phyloP scores from a whole-genome alignment of 1,140 invertebrate species.

The Nebria ingens region DNA sequence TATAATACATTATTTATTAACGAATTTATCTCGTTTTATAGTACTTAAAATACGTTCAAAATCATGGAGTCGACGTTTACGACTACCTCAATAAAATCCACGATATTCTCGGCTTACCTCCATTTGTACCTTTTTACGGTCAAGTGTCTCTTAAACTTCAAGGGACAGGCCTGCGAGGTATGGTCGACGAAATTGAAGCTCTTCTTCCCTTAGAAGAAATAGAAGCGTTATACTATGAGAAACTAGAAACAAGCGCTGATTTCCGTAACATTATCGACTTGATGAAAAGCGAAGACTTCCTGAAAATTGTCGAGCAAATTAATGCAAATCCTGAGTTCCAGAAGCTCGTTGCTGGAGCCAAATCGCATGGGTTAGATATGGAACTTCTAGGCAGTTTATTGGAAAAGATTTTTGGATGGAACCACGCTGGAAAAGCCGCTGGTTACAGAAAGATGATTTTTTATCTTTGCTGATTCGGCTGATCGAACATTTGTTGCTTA shows the following conservation, averaged over 20 bases:
- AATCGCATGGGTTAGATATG: neutral
- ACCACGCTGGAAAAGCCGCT: too few species aligned
- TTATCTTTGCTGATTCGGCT: too few species aligned
- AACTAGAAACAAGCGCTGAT: neutral
- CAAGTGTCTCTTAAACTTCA: neutral
- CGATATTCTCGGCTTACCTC: neutral
- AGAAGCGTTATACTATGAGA: neutral
- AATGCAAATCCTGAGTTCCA: neutral
- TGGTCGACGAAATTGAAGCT: neutral
- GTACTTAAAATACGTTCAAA: neutral
- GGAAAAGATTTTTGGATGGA: neutral
- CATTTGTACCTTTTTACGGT: too few species aligned
- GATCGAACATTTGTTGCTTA: too few species aligned
- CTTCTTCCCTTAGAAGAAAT: neutral
- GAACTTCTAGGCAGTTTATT: neutral
- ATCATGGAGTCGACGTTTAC: neutral
- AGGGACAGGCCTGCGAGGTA: neutral
- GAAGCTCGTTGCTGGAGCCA: neutral
- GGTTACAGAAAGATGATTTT: too few species aligned
- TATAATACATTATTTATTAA: too few species aligned
- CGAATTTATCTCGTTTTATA: too few species aligned
- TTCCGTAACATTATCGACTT: neutral
- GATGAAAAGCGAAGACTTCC: neutral
- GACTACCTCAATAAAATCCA: neutral
- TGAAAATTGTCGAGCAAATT: neutral